Evolutionary conservation across 2,797 vertebrate species (phyloP).

Genomic region (Ceryle rudis): DNA sequence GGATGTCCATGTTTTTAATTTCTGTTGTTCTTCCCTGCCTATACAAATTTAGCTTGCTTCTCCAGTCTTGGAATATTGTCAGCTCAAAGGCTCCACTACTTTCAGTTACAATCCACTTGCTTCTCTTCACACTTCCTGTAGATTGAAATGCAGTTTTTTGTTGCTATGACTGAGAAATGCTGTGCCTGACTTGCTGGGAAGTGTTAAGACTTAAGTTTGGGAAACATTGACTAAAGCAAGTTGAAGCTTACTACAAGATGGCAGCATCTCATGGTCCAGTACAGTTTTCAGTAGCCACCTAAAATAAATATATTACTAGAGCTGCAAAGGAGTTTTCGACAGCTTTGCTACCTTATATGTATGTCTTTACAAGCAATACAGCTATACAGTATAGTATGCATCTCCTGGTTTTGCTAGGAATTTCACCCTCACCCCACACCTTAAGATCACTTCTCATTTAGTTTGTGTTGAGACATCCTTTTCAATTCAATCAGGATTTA

Average conservation of each 20-base stretch:
- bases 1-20: not conserved
- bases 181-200: not conserved
- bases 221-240: not conserved
- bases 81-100: not conserved
- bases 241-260: not conserved
- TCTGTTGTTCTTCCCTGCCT: not conserved
- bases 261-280: not conserved
- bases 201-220: not conserved
- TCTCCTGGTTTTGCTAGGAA: not conserved
- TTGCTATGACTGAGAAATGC: not conserved
- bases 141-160: no score
- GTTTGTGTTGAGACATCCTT: not conserved
- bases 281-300: not conserved
- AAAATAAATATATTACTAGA: not conserved
- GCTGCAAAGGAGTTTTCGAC: not conserved
- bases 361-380: not conserved
- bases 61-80: not conserved
- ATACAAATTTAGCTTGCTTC: not conserved
- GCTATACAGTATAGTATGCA: not conserved
- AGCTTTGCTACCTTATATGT: not conserved
- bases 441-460: not conserved
- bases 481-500: fast-evolving
- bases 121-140: not conserved
- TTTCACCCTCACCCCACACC: not conserved
- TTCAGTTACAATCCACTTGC: no score